phyloP scores from a whole-genome alignment of 2,797 vertebrate species.

The Xyrichtys novacula region DNA sequence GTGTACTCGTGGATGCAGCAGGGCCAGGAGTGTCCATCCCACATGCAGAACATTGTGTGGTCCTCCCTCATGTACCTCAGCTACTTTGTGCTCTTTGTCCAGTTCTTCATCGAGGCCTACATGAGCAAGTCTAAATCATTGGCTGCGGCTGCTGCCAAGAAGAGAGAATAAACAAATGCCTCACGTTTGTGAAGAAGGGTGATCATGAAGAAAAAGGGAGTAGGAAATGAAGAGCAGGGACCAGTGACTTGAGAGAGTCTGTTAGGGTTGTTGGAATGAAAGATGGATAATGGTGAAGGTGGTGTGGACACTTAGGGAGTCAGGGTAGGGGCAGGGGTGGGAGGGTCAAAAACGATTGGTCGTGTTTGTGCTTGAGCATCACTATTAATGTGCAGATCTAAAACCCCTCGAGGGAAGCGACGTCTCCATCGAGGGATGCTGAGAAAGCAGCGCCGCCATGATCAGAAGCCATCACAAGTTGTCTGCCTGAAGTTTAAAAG shows the following conservation, averaged over 20 bases:
- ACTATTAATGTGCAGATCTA: constrained; percentile 78
- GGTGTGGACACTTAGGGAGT: not conserved
- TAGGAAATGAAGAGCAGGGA: constrained; percentile 53
- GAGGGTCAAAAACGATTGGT: constrained; percentile 31
- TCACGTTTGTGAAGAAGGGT: constrained; percentile 58
- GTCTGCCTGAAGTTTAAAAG: constrained; percentile 71
- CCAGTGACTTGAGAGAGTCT: constrained; percentile 55
- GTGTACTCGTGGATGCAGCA: constrained; percentile 99
- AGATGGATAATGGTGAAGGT: constrained; percentile 27
- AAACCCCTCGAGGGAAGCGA: constrained; percentile 53
- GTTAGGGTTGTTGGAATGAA: constrained; percentile 22
- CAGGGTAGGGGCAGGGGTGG: constrained; percentile 28
- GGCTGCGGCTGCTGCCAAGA: constrained; percentile 75
- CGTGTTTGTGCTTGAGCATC: constrained; percentile 76
- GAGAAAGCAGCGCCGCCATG: constrained; percentile 56
- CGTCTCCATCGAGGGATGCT: constrained; percentile 58
- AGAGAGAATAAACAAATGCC: constrained; percentile 81
- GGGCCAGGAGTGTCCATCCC: constrained; percentile 94
- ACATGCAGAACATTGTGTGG: constrained; percentile 98
- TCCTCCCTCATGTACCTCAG: constrained; percentile 99
- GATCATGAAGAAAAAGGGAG: constrained; percentile 41
- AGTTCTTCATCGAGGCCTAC: constrained; percentile 98
- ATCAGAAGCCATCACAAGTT: constrained; percentile 70
- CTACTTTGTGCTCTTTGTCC: constrained; percentile 99
- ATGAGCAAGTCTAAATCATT: constrained; percentile 87